Evolutionary conservation across 2,888 invertebrate species (phyloP).

Genomic region (Itoplectis maculator): DNA sequence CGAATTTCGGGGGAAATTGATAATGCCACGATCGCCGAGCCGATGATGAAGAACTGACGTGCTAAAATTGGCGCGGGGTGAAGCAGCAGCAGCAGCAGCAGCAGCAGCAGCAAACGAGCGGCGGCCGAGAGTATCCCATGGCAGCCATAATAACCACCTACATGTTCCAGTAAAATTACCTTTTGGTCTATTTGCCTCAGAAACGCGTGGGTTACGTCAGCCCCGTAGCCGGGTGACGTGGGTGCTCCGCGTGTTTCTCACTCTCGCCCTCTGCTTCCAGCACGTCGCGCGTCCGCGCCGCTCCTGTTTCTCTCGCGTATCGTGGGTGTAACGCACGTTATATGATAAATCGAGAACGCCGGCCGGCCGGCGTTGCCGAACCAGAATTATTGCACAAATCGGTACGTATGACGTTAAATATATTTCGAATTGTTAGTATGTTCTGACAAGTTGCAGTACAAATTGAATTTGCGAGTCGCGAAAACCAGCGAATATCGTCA

Average conservation of each 20-base stretch:
- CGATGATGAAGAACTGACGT: background rate
- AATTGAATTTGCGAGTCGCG: background rate
- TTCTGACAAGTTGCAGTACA: background rate
- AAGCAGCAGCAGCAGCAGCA: too few species aligned
- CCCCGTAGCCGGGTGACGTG: conserved; percentile 70
- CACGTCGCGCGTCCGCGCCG: conserved; percentile 5
- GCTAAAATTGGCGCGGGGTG: conserved; percentile 6
- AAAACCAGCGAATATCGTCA: background rate
- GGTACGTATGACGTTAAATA: too few species aligned
- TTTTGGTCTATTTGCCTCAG: conserved; percentile 74
- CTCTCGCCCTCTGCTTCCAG: conserved; percentile 17
- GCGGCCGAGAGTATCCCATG: conserved; percentile 55
- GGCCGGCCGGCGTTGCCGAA: conserved; percentile 40
- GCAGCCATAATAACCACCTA: conserved; percentile 74
- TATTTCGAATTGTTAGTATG: background rate
- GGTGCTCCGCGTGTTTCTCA: conserved; percentile 43
- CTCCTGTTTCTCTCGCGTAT: conserved; percentile 30
- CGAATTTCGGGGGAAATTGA: background rate
- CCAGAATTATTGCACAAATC: conserved; percentile 13
- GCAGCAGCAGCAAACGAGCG: conserved; percentile 56
- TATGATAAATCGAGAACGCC: conserved; percentile 52
- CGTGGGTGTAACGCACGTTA: conserved; percentile 39
- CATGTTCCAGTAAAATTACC: conserved; percentile 74
- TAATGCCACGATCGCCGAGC: background rate
- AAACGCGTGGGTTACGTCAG: conserved; percentile 74